Evolutionary conservation across 2,888 invertebrate genomes (phyloP).

Genomic region (Colletes collaris): DNA sequence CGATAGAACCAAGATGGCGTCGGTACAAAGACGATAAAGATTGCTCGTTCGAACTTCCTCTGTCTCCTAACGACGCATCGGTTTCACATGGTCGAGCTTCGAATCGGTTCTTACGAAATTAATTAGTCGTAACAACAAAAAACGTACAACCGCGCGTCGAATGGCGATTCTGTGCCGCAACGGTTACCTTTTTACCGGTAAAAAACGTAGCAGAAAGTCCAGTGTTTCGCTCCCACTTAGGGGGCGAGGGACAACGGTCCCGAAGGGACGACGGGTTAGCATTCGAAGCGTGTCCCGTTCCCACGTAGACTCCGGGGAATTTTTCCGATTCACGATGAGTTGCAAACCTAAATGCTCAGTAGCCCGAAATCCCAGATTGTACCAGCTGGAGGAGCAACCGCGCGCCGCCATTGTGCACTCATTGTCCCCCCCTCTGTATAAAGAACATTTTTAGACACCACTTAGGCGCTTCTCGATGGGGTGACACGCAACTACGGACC

Average conservation of each 20-base stretch:
- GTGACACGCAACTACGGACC: constrained; percentile 72
- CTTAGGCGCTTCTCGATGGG: constrained; percentile 70
- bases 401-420: constrained; percentile 71
- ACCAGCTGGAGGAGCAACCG: constrained; percentile 54
- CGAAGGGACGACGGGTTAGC: constrained; percentile 58
- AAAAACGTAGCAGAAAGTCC: not conserved
- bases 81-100: too few relatives aligned
- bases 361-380: constrained; percentile 70
- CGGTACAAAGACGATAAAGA: too few relatives aligned
- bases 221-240: constrained; percentile 35
- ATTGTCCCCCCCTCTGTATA: constrained; percentile 74
- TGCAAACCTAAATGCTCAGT: constrained; percentile 75
- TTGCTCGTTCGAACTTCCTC: too few relatives aligned
- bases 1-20: too few relatives aligned
- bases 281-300: constrained; percentile 75
- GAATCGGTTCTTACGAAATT: too few relatives aligned
- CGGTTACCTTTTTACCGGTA: too few relatives aligned
- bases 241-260: constrained; percentile 35
- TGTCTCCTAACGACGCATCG: too few relatives aligned
- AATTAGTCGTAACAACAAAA: too few relatives aligned
- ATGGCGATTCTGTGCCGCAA: too few relatives aligned
- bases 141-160: too few relatives aligned
- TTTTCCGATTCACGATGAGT: constrained; percentile 79
- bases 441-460: constrained; percentile 79
- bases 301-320: constrained; percentile 72